Conservation (phyloP, 2,888 invertebrate genomes). For the Elmis aenea region DNA sequence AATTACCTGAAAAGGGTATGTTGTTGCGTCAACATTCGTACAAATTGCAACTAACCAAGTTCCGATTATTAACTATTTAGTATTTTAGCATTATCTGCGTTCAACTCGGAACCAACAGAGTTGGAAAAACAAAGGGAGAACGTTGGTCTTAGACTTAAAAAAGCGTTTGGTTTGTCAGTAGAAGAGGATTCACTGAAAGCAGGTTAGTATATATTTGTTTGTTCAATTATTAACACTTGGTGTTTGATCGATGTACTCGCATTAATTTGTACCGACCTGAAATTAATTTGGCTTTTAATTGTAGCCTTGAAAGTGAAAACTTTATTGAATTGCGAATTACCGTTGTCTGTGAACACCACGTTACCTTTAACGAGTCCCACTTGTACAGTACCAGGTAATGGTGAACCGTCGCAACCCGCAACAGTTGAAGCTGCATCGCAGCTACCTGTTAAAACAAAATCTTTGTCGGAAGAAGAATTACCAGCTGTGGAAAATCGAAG, state of each 20-base stretch:
- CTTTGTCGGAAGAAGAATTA: too few relatives aligned
- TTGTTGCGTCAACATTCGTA: neutral
- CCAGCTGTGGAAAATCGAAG: too few relatives aligned
- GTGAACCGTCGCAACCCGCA: too few relatives aligned
- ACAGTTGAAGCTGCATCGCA: too few relatives aligned
- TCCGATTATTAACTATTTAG: too few relatives aligned
- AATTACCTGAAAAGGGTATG: constrained; percentile 33
- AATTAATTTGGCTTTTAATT: constrained; percentile 12
- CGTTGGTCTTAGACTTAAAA: constrained; percentile 75
- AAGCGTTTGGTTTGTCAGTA: constrained; percentile 72
- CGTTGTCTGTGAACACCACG: constrained; percentile 28
- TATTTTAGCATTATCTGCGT: constrained; percentile 55
- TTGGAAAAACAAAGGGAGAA: constrained; percentile 84
- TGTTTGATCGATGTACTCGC: too few relatives aligned
- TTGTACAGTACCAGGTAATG: constrained; percentile 38
- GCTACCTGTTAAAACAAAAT: too few relatives aligned
- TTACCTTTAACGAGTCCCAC: constrained; percentile 35
- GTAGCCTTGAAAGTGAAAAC: constrained; percentile 40
- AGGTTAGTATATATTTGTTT: constrained; percentile 41
- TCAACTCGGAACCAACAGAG: constrained; percentile 78
- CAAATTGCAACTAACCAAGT: constrained; percentile 4
- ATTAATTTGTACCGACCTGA: neutral
- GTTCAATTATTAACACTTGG: constrained; percentile 1
- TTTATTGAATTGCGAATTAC: constrained; percentile 40
- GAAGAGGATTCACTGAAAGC: constrained; percentile 60